Percentiles rank a stretch among this genome's conserved stretches.
Evolutionary conservation across 2,888 invertebrate genomes (phyloP).

Genomic region (Spilosoma lubricipeda): DNA sequence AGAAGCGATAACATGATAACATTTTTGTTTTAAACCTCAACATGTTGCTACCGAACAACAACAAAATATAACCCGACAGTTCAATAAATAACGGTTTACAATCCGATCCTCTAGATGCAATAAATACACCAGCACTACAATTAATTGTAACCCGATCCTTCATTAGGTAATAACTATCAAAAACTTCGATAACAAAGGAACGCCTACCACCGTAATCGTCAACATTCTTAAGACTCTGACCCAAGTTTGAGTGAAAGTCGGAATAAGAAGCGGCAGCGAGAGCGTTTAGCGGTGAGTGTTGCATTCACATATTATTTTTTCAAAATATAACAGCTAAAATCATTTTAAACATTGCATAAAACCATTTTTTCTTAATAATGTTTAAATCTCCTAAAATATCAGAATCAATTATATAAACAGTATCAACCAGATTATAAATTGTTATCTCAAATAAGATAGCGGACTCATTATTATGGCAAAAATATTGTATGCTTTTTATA

Average conservation of each 20-base stretch:
- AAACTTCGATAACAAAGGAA: constrained; percentile 50
- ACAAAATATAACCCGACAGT: constrained; percentile 15
- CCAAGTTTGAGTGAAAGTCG: constrained; percentile 5
- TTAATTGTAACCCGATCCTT: constrained; percentile 52
- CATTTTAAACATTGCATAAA: not conserved
- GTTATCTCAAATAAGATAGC: too few species aligned
- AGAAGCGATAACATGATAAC: not conserved
- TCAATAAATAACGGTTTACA: constrained; percentile 23
- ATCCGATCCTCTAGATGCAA: constrained; percentile 22
- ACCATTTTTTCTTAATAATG: too few species aligned
- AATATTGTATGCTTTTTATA: too few species aligned
- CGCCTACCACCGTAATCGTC: constrained; percentile 43
- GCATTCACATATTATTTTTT: too few species aligned
- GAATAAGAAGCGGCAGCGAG: constrained; percentile 13
- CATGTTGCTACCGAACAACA: constrained; percentile 19
- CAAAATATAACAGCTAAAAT: not conserved
- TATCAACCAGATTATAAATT: too few species aligned
- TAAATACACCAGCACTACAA: constrained; percentile 33
- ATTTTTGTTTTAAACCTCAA: constrained; percentile 1
- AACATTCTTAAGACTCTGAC: constrained; percentile 39
- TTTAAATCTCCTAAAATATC: too few species aligned
- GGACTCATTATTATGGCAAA: too few species aligned
- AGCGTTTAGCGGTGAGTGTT: not conserved
- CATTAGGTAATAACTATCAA: constrained; percentile 52
- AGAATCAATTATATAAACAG: too few species aligned